A percentile compares a stretch with the other conserved stretches of the same genome.
Evolutionary conservation across 2,797 vertebrate genomes (phyloP).

Genomic region (Sitta carolinensis): DNA sequence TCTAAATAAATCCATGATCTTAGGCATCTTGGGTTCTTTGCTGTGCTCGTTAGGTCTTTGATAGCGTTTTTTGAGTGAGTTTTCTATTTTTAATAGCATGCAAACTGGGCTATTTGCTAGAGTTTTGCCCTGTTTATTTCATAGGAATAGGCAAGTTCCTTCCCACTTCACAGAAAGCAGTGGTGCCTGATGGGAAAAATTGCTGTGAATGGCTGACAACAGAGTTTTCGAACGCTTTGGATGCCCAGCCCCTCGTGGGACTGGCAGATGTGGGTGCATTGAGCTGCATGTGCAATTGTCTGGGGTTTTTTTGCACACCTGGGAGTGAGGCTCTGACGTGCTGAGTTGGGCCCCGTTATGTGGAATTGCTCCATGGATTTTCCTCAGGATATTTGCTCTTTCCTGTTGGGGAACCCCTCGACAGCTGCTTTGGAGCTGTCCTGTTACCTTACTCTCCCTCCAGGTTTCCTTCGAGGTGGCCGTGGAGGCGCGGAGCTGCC

Average conservation of each 20-base stretch:
- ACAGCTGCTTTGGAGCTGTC: rapidly evolving
- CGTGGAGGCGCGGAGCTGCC: slow-evolving; percentile 88
- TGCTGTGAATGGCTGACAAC: neutral
- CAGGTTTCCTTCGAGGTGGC: slow-evolving; percentile 93
- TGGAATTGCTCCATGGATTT: neutral
- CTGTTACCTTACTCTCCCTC: neutral
- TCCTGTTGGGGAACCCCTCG: neutral
- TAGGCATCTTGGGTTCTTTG: neutral
- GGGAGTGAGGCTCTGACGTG: rapidly evolving
- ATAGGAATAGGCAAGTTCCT: neutral
- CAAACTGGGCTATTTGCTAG: neutral
- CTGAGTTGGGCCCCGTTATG: rapidly evolving
- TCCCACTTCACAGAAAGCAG: neutral
- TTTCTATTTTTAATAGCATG: neutral
- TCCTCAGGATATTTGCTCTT: neutral
- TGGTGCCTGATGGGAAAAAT: neutral
- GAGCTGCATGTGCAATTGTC: neutral
- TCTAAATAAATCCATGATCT: neutral
- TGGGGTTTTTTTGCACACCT: rapidly evolving
- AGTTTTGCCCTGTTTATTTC: neutral
- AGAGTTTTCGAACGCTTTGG: neutral
- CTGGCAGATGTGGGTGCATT: neutral
- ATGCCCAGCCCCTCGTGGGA: neutral
- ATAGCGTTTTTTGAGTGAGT: neutral
- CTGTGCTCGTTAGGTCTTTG: neutral